A percentile compares a stretch with the other conserved stretches of the same genome.
Evolutionary conservation across 2,888 invertebrate genomes (phyloP).

Genomic region (Epistrophella euchroma): DNA sequence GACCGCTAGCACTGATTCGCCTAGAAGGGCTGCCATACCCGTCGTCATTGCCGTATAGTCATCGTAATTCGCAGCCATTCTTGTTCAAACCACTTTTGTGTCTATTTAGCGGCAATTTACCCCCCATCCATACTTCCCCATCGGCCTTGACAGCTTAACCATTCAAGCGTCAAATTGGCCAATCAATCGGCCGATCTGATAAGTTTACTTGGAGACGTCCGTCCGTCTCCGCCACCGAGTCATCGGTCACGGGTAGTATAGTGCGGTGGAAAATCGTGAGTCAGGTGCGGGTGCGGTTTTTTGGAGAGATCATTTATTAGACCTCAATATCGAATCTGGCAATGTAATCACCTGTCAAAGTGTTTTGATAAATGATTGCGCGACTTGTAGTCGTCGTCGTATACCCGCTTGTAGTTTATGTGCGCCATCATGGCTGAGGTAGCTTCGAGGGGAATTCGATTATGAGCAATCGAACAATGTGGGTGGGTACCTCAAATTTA

Average conservation of each 20-base stretch:
- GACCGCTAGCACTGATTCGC: slow-evolving; percentile 15
- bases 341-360: slow-evolving; percentile 76
- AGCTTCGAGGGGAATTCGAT: slow-evolving; percentile 23
- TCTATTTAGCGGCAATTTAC: slow-evolving; percentile 62
- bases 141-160: slow-evolving; percentile 67
- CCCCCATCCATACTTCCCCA: slow-evolving; percentile 24
- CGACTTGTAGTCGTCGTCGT: slow-evolving; percentile 43
- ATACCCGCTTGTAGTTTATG: not conserved
- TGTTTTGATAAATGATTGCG: slow-evolving; percentile 75
- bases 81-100: slow-evolving; percentile 62
- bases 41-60: not conserved
- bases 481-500: slow-evolving; percentile 65
- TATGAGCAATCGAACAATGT: slow-evolving; percentile 39
- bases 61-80: slow-evolving; percentile 65
- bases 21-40: slow-evolving; percentile 41
- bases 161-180: slow-evolving; percentile 75
- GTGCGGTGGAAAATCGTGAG: slow-evolving; percentile 60
- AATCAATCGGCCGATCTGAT: slow-evolving; percentile 75
- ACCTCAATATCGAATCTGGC: slow-evolving; percentile 64
- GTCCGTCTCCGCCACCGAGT: not conserved
- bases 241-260: not conserved
- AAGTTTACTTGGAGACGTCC: slow-evolving; percentile 44
- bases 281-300: slow-evolving; percentile 76
- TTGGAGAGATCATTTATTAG: slow-evolving; percentile 71
- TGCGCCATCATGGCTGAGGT: slow-evolving; percentile 11